phyloP scores from a whole-genome alignment of 2,888 invertebrate species.

The Tetropium fuscum region DNA sequence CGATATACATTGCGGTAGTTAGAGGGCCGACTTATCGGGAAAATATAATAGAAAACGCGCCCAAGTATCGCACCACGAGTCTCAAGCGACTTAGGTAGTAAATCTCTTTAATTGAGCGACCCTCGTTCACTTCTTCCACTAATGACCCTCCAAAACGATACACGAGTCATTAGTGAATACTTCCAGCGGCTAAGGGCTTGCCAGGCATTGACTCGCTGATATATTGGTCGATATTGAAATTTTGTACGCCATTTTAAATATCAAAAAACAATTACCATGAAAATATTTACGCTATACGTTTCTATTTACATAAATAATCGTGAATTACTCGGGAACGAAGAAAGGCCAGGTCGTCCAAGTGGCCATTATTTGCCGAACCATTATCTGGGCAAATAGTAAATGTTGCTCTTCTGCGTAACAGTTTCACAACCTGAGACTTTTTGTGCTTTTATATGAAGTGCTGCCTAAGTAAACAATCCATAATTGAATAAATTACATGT shows the following conservation, averaged over 20 bases:
- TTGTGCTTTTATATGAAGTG: constrained; percentile 17
- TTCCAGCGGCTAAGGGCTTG: constrained; percentile 1
- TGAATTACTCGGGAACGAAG: constrained; percentile 5
- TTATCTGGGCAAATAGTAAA: constrained; percentile 62
- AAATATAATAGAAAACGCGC: constrained; percentile 49
- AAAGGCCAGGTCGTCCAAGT: constrained; percentile 42
- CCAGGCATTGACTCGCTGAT: neutral
- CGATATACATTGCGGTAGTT: constrained; percentile 24
- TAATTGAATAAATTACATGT: constrained; percentile 15
- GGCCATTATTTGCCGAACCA: constrained; percentile 59
- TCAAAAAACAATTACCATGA: too few species aligned
- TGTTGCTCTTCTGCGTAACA: constrained; percentile 57
- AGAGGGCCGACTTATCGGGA: constrained; percentile 29
- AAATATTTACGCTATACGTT: too few species aligned
- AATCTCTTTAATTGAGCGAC: constrained; percentile 60
- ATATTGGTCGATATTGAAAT: constrained; percentile 9
- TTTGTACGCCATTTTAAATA: too few species aligned
- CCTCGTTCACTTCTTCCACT: constrained; percentile 59
- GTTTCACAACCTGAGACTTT: constrained; percentile 44
- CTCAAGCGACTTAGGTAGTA: constrained; percentile 46
- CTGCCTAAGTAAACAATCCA: constrained; percentile 1
- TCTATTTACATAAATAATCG: too few species aligned
- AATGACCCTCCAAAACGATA: constrained; percentile 64
- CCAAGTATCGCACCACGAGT: constrained; percentile 44
- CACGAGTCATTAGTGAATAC: constrained; percentile 48